Conservation (phyloP, 2,888 invertebrate species). For the Drosophila quinaria region DNA sequence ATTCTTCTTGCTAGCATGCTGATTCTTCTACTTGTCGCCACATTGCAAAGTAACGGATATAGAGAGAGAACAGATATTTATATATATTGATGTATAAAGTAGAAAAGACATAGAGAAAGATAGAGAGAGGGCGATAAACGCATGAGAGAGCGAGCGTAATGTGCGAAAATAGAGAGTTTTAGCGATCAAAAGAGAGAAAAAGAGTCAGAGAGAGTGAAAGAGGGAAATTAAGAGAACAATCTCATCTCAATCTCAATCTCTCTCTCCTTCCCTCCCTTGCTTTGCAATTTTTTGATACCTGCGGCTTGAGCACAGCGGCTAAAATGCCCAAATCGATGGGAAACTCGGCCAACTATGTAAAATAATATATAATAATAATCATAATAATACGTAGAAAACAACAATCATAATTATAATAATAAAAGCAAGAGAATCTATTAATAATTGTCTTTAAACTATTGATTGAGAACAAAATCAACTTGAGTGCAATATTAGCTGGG, state of each 20-base stretch:
- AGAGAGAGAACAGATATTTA: slow-evolving; percentile 3
- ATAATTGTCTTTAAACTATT: background rate
- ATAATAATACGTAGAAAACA: slow-evolving; percentile 2
- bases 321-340: slow-evolving; percentile 91
- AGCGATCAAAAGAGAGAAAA: slow-evolving; percentile 7
- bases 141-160: slow-evolving; percentile 49
- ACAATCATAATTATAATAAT: slow-evolving; percentile 9
- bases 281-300: slow-evolving; percentile 79
- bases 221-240: slow-evolving; percentile 20
- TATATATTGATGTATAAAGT: slow-evolving; percentile 11
- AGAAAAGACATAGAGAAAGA: slow-evolving; percentile 31
- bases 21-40: slow-evolving; percentile 12
- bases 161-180: slow-evolving; percentile 11
- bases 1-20: slow-evolving; percentile 32
- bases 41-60: background rate
- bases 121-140: slow-evolving; percentile 50
- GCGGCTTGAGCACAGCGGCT: slow-evolving; percentile 90
- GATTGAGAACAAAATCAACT: background rate
- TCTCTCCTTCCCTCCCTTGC: background rate
- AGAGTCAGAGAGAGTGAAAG: slow-evolving; percentile 33
- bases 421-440: slow-evolving; percentile 1
- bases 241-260: slow-evolving; percentile 3
- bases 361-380: slow-evolving; percentile 32
- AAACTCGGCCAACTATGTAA: slow-evolving; percentile 89
- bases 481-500: background rate